A percentile compares a stretch with the other conserved stretches of the same genome.
Evolutionary conservation across 2,113 vertebrate genomes (phyloP).

Genomic region (Cyprinodon tularosa): DNA sequence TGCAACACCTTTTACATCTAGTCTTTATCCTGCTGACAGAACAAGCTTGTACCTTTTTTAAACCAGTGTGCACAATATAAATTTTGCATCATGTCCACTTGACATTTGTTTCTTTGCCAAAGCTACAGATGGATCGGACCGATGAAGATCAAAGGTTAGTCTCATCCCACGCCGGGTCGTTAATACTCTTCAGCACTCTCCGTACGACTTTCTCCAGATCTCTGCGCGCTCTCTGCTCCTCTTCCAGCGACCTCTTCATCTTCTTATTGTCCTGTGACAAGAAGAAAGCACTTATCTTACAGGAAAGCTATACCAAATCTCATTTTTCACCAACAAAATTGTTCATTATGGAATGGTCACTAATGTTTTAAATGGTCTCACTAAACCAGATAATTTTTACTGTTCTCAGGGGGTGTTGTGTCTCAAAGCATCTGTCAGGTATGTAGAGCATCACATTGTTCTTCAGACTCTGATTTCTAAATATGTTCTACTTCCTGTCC

Average conservation of each 20-base stretch:
- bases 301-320: background rate
- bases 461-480: background rate
- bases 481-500: too few species aligned
- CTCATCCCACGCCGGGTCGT: slow-evolving; percentile 96
- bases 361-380: background rate
- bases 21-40: slow-evolving; percentile 16
- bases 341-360: background rate
- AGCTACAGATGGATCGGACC: slow-evolving; percentile 6
- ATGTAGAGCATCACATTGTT: background rate
- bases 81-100: slow-evolving; percentile 7
- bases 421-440: background rate
- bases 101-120: slow-evolving; percentile 2
- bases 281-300: slow-evolving; percentile 6
- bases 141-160: slow-evolving; percentile 89
- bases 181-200: slow-evolving; percentile 93
- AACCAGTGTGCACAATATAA: slow-evolving; percentile 11
- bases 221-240: slow-evolving; percentile 93
- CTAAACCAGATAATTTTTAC: background rate
- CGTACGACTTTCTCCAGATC: slow-evolving; percentile 94
- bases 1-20: slow-evolving; percentile 22
- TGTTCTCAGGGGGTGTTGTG: background rate
- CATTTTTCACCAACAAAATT: background rate
- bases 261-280: slow-evolving; percentile 92
- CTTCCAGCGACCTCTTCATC: slow-evolving; percentile 95
- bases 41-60: slow-evolving; percentile 4